Percentiles rank a stretch among this genome's conserved stretches.
phyloP scores from a whole-genome alignment of 2,797 vertebrate genomes.

The Pempheris klunzingeri region DNA sequence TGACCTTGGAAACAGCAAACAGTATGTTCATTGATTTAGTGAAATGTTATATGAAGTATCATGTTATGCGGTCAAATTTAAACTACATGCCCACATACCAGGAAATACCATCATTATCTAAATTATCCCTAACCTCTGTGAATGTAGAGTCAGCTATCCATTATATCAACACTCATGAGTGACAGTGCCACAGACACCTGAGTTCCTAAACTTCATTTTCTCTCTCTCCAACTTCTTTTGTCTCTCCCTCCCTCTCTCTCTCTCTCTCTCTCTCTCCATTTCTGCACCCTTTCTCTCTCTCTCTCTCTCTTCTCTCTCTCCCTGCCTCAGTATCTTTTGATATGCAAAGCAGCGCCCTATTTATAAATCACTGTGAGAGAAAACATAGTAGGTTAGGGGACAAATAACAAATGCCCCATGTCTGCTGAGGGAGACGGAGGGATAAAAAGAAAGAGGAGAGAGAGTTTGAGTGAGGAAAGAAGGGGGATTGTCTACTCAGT shows the following conservation, averaged over 20 bases:
- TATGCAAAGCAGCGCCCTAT: constrained; percentile 72
- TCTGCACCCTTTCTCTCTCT: constrained; percentile 53
- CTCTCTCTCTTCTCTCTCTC: constrained; percentile 17
- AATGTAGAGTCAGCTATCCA: constrained; percentile 1
- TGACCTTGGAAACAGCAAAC: not conserved
- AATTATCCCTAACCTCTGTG: not conserved
- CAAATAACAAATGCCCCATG: constrained; percentile 64
- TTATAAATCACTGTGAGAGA: constrained; percentile 65
- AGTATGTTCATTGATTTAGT: not conserved
- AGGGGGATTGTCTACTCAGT: constrained; percentile 26
- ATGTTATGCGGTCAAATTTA: not conserved
- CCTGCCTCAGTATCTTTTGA: constrained; percentile 60
- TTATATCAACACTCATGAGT: constrained; percentile 31
- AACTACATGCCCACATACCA: not conserved
- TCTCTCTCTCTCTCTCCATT: constrained; percentile 20
- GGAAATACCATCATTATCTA: not conserved
- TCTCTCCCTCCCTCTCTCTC: constrained; percentile 24
- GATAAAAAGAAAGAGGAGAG: constrained; percentile 31
- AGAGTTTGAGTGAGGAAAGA: constrained; percentile 25
- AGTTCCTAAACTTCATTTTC: constrained; percentile 39
- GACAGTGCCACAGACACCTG: constrained; percentile 41
- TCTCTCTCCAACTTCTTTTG: constrained; percentile 1
- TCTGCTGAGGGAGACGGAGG: constrained; percentile 38
- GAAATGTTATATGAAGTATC: not conserved
- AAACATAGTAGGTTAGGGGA: constrained; percentile 66